Base-by-base conservation (phyloP, 1,140 invertebrate species). In the Trichonephila clavipes region DNA sequence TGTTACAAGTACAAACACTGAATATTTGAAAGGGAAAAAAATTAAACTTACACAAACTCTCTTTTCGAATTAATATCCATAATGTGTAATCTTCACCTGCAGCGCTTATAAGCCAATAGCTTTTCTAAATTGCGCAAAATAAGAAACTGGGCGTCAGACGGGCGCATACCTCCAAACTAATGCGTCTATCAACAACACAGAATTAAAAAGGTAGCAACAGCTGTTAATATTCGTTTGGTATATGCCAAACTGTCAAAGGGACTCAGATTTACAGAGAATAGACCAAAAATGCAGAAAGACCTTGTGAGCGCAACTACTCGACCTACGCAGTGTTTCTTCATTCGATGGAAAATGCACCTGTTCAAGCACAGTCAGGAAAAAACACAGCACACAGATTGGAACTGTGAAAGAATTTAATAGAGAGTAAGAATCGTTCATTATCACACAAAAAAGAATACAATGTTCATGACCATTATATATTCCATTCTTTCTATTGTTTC, bases 141-240 rank as follows among this genome's bases (percentile, higher is more conserved):
- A 34, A 1, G 69, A 40, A 34, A 77, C 69, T 77, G 28, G 69
- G 28, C 28, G 28, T 62, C 21, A 18, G 28, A 69, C 69, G 69
- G 28, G 69, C 10, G 28, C 34, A 77, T 77, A 77, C 12, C 69
- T 40, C 1, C 28, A 12, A 77, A 77, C 4, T 77, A 28, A 77
- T 16, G 69, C 69, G 5, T 77, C 28, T 77, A 28, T 77, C 69
- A 40, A 77, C 16, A 77, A 40, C 12, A 62, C 28, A 18, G 69
- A 34, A 34, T 77, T 77, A 77, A 77, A 34, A 77, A 28, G 69
- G 69, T 77, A 77, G 69, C 1, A 40, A 28, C 69, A 77, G 69
- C 69, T 77, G 69, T 28, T 77, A 77, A 77, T 77, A 77, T 77
- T 77, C 69, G 28, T 28, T 77, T 40, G 3, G 69, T 77, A 34